These are phyloP conservation scores for Rhineura floridana DNA, from an alignment of 2,113 vertebrate species.

Conservation along the genomic window DNA sequence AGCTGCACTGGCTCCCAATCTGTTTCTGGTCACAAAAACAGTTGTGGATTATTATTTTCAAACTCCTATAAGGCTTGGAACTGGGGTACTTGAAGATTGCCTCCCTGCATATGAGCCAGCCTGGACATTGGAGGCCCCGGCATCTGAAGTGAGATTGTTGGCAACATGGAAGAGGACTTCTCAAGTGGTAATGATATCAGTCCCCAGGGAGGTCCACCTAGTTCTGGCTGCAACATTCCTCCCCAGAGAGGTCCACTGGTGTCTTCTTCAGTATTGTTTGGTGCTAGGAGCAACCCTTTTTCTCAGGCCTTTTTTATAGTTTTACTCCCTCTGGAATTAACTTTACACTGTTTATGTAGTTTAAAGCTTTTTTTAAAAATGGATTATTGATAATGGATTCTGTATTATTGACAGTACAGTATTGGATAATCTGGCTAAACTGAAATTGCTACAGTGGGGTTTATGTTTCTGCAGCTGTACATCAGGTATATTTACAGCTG, in stretches of 20 bases:
- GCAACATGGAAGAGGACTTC: background rate
- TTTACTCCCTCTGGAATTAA: background rate
- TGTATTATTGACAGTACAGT: too few species aligned
- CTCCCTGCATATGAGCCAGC: background rate
- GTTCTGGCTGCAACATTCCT: too few species aligned
- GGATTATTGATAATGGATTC: too few species aligned
- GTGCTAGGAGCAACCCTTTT: background rate
- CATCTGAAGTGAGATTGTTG: background rate
- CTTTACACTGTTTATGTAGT: background rate
- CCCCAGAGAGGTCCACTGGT: background rate
- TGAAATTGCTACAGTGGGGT: background rate
- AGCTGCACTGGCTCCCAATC: background rate
- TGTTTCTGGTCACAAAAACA: background rate
- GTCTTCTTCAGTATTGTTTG: background rate
- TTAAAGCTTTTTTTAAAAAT: background rate
- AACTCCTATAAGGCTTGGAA: background rate
- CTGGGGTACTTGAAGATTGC: background rate
- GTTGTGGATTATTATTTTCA: background rate
- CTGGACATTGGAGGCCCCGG: background rate
- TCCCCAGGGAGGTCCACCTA: background rate
- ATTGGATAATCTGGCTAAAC: background rate
- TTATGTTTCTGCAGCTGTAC: too few species aligned
- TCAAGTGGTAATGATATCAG: too few species aligned
- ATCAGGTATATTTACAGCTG: background rate
- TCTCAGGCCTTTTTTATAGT: background rate